These are phyloP conservation scores for Abrostola triplasia DNA, from an alignment of 2,888 invertebrate species.

Conservation along the genomic window DNA sequence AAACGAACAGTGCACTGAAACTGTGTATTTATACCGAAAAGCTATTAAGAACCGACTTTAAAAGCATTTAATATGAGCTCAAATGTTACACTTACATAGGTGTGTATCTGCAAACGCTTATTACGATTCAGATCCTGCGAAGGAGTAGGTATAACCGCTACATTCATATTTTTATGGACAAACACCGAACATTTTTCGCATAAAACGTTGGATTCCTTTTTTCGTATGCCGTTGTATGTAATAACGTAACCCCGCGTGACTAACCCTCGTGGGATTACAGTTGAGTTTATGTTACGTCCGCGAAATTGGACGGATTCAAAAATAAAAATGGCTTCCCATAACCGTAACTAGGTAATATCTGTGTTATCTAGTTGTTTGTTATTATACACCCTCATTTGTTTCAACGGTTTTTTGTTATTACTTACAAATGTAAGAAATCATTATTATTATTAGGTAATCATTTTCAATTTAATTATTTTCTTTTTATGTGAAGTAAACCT, in stretches of 20 bases:
- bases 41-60: background rate
- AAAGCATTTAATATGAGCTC: background rate
- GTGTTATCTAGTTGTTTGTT: conserved; percentile 48
- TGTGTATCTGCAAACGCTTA: conserved; percentile 31
- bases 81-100: conserved; percentile 2
- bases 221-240: conserved; percentile 62
- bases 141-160: conserved; percentile 48
- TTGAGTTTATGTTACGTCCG: conserved; percentile 68
- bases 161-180: conserved; percentile 60
- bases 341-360: conserved; percentile 53
- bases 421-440: too few relatives aligned
- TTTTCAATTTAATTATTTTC: background rate
- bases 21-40: conserved; percentile 10
- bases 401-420: background rate
- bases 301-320: conserved; percentile 70
- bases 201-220: conserved; percentile 65
- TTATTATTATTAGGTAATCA: too few relatives aligned
- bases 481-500: conserved; percentile 10
- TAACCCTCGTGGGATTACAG: conserved; percentile 67
- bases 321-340: conserved; percentile 63
- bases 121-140: conserved; percentile 48
- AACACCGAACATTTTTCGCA: conserved; percentile 62
- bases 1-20: conserved; percentile 37
- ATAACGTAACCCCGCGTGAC: conserved; percentile 65
- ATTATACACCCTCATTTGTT: conserved; percentile 1